Evolutionary conservation across 2,113 vertebrate genomes (phyloP), one percentile per base, ranked within the genome.

Genomic region (Callorhinus ursinus): DNA sequence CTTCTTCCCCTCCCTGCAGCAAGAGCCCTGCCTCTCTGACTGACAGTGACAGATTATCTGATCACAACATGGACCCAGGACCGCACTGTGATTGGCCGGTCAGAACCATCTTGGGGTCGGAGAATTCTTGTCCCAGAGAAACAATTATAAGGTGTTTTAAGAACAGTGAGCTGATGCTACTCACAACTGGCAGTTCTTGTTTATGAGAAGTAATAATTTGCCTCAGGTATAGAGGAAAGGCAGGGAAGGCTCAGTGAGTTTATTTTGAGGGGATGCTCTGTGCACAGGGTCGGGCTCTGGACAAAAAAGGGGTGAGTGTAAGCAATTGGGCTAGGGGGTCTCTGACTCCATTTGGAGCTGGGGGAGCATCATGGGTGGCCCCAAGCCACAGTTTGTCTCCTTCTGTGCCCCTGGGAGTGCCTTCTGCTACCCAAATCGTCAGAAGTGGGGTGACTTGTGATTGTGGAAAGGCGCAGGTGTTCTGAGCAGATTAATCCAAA

Each of bases 151-250:
- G 85, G 85, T 88, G 15, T 96, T 98, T 98, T 96, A 96, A 97
- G 95, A 96, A 82, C 79, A 76, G 95, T 1, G 39, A 97, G 74
- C 59, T 42, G 87, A 94, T 12, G 90, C 74, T 94, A 74, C 96
- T 96, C 97, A 96, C 97, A 98, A 96, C 95, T 97, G 98, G 96
- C 69, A 36, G 89, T 86, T 96, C 98, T 98, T 97, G 95, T 97
- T 98, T 98, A 92, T 97, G 98, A 97, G 88, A 96, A 96, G 86
- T n/a, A 94, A 89, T 98, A 95, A 97, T 98, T 98, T 89, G 93
- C 93, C 46, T 98, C 13, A 15, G 97, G 95, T 96, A 83, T 82
- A 74, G 36, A 88, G 92, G 84, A 26, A 93, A 71, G 19, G 59
- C 2, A 31, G 16, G 31, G 46, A 67, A 49, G n/a, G 42, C 80